Conservation (phyloP, 2,797 vertebrate genomes). For the Gallinago nigripennis region DNA sequence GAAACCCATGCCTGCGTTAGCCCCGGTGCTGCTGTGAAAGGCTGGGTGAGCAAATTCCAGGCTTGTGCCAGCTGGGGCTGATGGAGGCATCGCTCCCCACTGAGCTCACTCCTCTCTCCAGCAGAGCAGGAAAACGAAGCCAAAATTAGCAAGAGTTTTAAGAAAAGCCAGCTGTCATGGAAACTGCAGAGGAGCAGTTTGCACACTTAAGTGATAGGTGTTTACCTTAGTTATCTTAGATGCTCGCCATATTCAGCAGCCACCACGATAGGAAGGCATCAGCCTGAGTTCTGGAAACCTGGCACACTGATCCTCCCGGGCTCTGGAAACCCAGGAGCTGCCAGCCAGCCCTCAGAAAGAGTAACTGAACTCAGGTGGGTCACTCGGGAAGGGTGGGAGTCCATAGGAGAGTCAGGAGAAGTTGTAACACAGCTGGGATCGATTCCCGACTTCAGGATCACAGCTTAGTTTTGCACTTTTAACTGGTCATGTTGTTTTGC, state of each 20-base stretch:
- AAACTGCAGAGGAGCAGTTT: neutral
- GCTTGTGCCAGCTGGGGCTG: neutral
- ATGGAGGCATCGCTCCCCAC: rapidly evolving
- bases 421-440: neutral
- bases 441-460: neutral
- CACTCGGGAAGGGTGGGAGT: neutral
- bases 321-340: neutral
- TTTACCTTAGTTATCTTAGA: neutral
- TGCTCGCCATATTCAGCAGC: neutral
- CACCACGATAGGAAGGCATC: rapidly evolving
- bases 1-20: neutral
- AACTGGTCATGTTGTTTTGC: neutral
- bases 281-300: too few species aligned
- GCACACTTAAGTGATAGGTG: rapidly evolving
- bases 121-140: rapidly evolving
- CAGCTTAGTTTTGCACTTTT: neutral
- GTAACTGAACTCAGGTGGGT: neutral
- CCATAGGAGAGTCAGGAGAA: neutral
- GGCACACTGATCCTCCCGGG: rapidly evolving
- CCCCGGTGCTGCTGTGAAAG: neutral
- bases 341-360: too few species aligned
- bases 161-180: neutral
- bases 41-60: neutral
- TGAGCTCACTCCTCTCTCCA: neutral
- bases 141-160: rapidly evolving